Percentiles rank a stretch among this genome's conserved stretches.
These are phyloP conservation scores for Drosophila littoralis DNA, from an alignment of 1,140 invertebrate genomes.

Conservation along the genomic window DNA sequence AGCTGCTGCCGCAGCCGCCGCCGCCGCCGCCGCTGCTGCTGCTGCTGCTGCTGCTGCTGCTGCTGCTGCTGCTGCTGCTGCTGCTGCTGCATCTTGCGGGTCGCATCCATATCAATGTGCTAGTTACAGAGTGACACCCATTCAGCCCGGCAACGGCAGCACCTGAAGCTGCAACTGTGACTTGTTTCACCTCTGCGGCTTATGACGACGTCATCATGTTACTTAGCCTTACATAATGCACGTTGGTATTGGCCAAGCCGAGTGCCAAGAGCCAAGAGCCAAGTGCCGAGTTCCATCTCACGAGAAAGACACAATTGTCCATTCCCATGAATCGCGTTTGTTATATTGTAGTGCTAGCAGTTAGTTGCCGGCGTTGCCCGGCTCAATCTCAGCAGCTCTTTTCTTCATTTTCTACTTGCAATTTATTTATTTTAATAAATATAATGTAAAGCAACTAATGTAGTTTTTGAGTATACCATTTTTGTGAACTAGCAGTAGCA, in stretches of 20 bases:
- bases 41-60: background rate
- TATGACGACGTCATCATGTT: constrained; percentile 14
- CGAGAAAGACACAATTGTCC: background rate
- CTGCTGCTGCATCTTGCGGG: background rate
- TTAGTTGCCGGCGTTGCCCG: constrained; percentile 2
- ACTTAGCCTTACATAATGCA: constrained; percentile 7
- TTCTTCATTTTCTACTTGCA: background rate
- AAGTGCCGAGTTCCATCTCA: too few relatives aligned
- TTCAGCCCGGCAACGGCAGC: constrained; percentile 40
- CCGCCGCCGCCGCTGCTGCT: constrained; percentile 21
- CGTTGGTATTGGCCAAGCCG: background rate
- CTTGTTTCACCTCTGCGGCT: constrained; percentile 8
- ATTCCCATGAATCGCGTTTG: constrained; percentile 9
- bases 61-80: background rate
- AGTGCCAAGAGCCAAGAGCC: background rate
- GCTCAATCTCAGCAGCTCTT: background rate
- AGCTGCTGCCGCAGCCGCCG: constrained; percentile 12
- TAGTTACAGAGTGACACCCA: constrained; percentile 75
- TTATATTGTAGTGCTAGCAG: background rate
- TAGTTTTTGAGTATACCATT: too few relatives aligned
- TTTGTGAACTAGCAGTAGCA: too few relatives aligned
- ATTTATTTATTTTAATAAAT: too few relatives aligned
- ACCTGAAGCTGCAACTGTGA: constrained; percentile 9
- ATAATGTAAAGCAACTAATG: too few relatives aligned
- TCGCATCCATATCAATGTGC: constrained; percentile 62